Percentiles rank a stretch among this genome's conserved stretches.
Conservation (phyloP, 92 coral and sea anemone species). For the Phymanthus crucifer region DNA sequence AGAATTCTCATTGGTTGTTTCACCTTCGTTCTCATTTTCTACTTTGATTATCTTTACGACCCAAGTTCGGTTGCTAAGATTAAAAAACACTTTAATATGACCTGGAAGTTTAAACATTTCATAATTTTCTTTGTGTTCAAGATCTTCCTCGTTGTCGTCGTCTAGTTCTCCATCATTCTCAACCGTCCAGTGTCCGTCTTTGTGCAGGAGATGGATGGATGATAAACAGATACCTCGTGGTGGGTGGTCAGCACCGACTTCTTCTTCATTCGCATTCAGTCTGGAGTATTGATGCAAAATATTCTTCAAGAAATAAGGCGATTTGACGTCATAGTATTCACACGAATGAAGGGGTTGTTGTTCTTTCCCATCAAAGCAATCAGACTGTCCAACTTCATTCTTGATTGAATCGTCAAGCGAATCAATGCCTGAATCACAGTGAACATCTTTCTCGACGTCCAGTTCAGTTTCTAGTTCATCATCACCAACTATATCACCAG, state of each 20-base stretch:
- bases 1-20: not conserved
- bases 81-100: constrained; percentile 5
- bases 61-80: constrained; percentile 24
- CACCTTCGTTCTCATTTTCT: too few species aligned
- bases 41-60: not conserved
- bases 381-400: not conserved
- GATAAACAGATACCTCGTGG: constrained; percentile 26
- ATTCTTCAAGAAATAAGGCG: constrained; percentile 15
- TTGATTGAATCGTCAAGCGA: not conserved
- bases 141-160: not conserved
- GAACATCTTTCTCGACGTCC: not conserved
- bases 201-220: constrained; percentile 10
- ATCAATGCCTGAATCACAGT: not conserved
- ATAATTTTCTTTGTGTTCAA: not conserved
- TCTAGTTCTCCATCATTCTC: not conserved
- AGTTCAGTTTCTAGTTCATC: not conserved
- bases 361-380: not conserved
- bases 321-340: not conserved
- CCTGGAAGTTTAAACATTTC: constrained; percentile 15
- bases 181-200: constrained; percentile 3
- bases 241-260: constrained; percentile 22
- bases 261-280: constrained; percentile 24
- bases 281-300: constrained; percentile 31
- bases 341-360: constrained; percentile 12
- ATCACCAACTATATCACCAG: not conserved